Evolutionary conservation across 37 sponge, comb jelly and placozoan genomes (phyloP).

Genomic region (Beroe forskalii): DNA sequence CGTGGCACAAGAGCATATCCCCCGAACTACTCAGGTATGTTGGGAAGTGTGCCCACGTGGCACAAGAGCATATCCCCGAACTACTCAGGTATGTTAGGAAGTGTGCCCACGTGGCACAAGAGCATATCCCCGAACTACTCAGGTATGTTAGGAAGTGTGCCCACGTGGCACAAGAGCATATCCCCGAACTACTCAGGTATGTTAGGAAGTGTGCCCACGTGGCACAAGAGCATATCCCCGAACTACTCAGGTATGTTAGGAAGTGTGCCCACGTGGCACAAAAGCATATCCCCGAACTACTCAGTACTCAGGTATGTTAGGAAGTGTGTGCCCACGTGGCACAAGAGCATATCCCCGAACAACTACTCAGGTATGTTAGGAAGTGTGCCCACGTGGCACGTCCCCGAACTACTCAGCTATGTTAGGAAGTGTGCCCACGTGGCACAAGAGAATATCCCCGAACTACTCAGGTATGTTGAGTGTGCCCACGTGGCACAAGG

Average conservation of each 20-base stretch:
- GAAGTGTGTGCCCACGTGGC: too few relatives aligned
- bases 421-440: neutral
- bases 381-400: too few relatives aligned
- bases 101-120: too few relatives aligned
- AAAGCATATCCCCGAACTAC: too few relatives aligned
- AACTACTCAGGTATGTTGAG: neutral
- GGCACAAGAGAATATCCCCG: neutral
- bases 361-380: too few relatives aligned
- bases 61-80: neutral
- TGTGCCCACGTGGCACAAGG: neutral
- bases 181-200: neutral
- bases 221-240: neutral
- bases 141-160: neutral
- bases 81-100: neutral
- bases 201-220: neutral
- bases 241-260: neutral
- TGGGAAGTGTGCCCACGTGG: too few relatives aligned
- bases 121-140: neutral
- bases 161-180: neutral
- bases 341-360: too few relatives aligned
- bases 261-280: too few relatives aligned
- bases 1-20: too few relatives aligned
- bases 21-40: too few relatives aligned
- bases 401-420: neutral
- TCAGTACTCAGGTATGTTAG: too few relatives aligned